Conservation (phyloP, 2,113 vertebrate genomes). For the Hepsetus odoe region DNA sequence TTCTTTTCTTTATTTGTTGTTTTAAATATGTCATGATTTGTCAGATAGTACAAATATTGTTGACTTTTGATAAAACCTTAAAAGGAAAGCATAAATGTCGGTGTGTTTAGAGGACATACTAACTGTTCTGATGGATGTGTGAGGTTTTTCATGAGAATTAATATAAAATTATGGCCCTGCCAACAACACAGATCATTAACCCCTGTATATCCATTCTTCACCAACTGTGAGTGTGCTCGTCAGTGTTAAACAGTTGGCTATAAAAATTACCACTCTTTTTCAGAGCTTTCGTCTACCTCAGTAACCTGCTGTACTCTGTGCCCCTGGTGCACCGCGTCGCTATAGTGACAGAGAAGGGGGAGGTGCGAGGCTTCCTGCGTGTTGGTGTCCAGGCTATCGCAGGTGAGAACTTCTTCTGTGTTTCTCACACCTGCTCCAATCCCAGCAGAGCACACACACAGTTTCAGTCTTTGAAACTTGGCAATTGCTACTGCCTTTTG, state of each 20-base stretch:
- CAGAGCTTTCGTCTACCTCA: constrained; percentile 98
- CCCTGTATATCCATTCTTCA: background rate
- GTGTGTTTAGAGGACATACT: background rate
- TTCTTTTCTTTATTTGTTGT: constrained; percentile 19
- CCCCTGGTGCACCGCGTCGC: constrained; percentile 95
- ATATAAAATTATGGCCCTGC: constrained; percentile 13
- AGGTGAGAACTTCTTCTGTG: constrained; percentile 74
- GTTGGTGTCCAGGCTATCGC: constrained; percentile 97
- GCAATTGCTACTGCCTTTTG: background rate
- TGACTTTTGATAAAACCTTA: background rate
- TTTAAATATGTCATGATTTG: background rate
- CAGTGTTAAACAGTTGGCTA: too few species aligned
- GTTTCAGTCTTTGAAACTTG: background rate
- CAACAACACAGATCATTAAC: constrained; percentile 20
- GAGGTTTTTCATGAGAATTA: constrained; percentile 14
- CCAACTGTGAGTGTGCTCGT: background rate
- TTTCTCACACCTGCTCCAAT: background rate
- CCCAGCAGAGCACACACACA: background rate
- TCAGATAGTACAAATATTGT: background rate
- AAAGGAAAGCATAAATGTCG: background rate
- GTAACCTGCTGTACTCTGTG: constrained; percentile 95
- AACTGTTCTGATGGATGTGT: background rate
- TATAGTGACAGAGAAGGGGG: constrained; percentile 96
- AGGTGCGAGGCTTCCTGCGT: constrained; percentile 93
- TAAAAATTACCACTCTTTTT: constrained; percentile 34